A percentile compares a stretch with the other conserved stretches of the same genome.
Evolutionary conservation across 1,140 invertebrate species (phyloP).

Genomic region (Daktulosphaira vitifoliae): DNA sequence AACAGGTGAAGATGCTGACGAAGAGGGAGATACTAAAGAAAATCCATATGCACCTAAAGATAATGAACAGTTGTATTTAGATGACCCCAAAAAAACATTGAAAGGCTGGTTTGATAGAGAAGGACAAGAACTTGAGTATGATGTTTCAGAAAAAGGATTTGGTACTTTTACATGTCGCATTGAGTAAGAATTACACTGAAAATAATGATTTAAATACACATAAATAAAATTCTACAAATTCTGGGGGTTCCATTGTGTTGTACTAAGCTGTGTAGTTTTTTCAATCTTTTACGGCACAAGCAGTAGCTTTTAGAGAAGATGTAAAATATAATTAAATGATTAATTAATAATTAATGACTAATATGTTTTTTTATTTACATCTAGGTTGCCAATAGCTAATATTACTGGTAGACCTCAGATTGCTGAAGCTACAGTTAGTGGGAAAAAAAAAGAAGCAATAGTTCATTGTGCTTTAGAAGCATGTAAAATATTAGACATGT

Average conservation of each 20-base stretch:
- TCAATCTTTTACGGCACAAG: too few species aligned
- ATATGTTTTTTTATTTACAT: slow-evolving; percentile 33
- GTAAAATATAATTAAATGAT: too few species aligned
- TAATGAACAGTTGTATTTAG: slow-evolving; percentile 81
- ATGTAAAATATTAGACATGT: slow-evolving; percentile 77
- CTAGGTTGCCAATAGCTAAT: slow-evolving; percentile 70
- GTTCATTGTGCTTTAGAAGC: slow-evolving; percentile 89
- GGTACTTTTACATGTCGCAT: slow-evolving; percentile 66
- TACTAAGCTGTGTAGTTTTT: too few species aligned
- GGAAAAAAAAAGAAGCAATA: slow-evolving; percentile 92
- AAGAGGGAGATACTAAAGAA: slow-evolving; percentile 67
- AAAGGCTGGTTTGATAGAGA: slow-evolving; percentile 92
- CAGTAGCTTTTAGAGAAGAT: too few species aligned
- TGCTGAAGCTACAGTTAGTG: slow-evolving; percentile 76
- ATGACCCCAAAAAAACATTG: slow-evolving; percentile 92
- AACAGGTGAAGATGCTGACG: slow-evolving; percentile 73
- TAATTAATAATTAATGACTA: too few species aligned
- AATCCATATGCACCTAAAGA: slow-evolving; percentile 72
- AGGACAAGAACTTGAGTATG: slow-evolving; percentile 67
- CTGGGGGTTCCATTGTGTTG: too few species aligned
- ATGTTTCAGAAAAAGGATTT: slow-evolving; percentile 68
- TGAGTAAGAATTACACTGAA: slow-evolving; percentile 46
- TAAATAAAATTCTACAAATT: too few species aligned
- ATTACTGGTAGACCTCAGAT: slow-evolving; percentile 60
- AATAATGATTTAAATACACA: background rate